Percentiles rank a stretch among this genome's conserved stretches.
Conservation (phyloP, 2,797 vertebrate species). For the Typhlichthys subterraneus region DNA sequence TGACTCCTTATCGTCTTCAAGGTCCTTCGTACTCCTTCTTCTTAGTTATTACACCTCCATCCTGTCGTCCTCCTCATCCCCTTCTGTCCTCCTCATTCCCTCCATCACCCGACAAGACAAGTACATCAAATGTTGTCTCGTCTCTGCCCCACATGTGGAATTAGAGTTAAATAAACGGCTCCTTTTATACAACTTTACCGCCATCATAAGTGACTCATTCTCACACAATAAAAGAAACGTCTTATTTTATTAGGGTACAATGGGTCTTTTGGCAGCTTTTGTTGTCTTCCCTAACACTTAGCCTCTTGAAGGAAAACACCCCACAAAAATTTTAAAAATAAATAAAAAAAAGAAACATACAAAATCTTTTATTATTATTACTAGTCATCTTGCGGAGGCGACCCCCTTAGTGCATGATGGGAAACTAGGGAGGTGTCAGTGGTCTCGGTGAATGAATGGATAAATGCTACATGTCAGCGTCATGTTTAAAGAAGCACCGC, state of each 20-base stretch:
- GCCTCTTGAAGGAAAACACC: slow-evolving; percentile 43
- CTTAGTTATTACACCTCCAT: background rate
- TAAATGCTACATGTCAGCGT: slow-evolving; percentile 85
- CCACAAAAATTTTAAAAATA: slow-evolving; percentile 62
- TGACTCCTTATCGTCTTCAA: background rate
- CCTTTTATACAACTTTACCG: slow-evolving; percentile 70
- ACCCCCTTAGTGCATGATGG: slow-evolving; percentile 75
- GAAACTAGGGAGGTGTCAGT: slow-evolving; percentile 79
- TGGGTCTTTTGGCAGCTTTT: slow-evolving; percentile 79
- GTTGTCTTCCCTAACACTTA: slow-evolving; percentile 58
- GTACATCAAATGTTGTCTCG: slow-evolving; percentile 68
- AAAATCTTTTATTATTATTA: slow-evolving; percentile 68
- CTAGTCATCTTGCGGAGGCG: slow-evolving; percentile 70
- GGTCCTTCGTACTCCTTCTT: background rate
- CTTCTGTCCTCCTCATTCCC: slow-evolving; percentile 9
- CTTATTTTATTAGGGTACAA: slow-evolving; percentile 81
- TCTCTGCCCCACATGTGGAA: slow-evolving; percentile 74
- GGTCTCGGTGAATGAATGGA: slow-evolving; percentile 80
- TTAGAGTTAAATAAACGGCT: slow-evolving; percentile 73
- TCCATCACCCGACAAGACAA: slow-evolving; percentile 69
- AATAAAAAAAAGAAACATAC: slow-evolving; percentile 52
- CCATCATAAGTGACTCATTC: slow-evolving; percentile 78
- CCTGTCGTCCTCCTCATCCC: slow-evolving; percentile 14
- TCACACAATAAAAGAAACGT: slow-evolving; percentile 74
- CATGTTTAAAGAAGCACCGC: slow-evolving; percentile 85